phyloP scores from a whole-genome alignment of 2,888 invertebrate genomes.

The Hofmannophila pseudospretella region DNA sequence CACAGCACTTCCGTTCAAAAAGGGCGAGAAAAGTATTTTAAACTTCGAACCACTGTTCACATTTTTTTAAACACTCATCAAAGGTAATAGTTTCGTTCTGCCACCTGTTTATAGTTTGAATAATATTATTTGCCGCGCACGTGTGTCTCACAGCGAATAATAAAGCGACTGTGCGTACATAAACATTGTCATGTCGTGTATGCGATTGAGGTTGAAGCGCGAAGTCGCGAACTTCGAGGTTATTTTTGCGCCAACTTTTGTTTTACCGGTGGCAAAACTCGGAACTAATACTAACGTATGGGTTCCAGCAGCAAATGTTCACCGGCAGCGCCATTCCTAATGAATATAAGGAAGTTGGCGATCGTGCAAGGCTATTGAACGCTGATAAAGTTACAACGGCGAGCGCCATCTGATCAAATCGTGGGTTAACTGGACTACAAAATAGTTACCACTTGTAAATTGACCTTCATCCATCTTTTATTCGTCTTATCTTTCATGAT shows the following conservation, averaged over 20 bases:
- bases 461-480: no score
- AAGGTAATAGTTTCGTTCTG: not conserved
- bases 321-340: not conserved
- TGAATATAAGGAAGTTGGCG: not conserved
- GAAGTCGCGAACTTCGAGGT: slow-evolving; percentile 21
- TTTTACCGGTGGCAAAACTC: not conserved
- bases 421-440: not conserved
- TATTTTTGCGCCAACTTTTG: slow-evolving; percentile 5
- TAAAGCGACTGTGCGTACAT: slow-evolving; percentile 39
- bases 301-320: not conserved
- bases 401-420: slow-evolving; percentile 21
- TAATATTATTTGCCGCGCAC: slow-evolving; percentile 11
- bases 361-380: slow-evolving; percentile 46
- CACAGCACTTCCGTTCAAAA: no score
- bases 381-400: slow-evolving; percentile 13
- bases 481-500: no score
- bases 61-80: not conserved
- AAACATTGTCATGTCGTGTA: slow-evolving; percentile 44
- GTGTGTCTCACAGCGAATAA: slow-evolving; percentile 29
- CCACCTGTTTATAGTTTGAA: not conserved
- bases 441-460: not conserved
- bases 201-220: slow-evolving; percentile 33
- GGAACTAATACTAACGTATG: not conserved
- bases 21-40: slow-evolving; percentile 1
- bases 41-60: not conserved